Percentiles rank a stretch among this genome's conserved stretches.
Conservation (phyloP, 2,888 invertebrate species). For the Quadroppia sp. region DNA sequence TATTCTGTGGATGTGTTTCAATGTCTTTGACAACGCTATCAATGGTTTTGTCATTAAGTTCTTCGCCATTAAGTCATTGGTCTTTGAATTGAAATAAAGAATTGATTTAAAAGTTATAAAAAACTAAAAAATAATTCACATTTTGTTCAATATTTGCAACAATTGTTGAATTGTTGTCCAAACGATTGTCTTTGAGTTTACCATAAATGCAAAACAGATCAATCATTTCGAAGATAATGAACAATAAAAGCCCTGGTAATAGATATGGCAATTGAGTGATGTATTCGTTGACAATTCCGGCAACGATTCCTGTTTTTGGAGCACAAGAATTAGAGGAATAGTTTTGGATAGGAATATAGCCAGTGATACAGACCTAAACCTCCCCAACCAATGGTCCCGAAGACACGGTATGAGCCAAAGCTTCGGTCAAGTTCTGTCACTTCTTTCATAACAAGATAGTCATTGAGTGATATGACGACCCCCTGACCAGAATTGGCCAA, state of each 20-base stretch:
- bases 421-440: constrained; percentile 32
- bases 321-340: too few relatives aligned
- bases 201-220: constrained; percentile 33
- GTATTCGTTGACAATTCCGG: constrained; percentile 40
- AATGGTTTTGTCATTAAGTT: neutral
- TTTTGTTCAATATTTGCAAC: neutral
- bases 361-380: constrained; percentile 35
- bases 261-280: constrained; percentile 32
- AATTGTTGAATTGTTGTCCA: neutral
- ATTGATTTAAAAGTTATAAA: neutral
- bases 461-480: constrained; percentile 45
- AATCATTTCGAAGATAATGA: constrained; percentile 30
- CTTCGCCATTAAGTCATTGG: neutral
- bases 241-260: constrained; percentile 41
- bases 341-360: neutral
- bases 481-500: constrained; percentile 40
- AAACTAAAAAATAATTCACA: neutral
- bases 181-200: neutral
- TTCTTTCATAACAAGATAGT: constrained; percentile 45
- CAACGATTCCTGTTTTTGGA: constrained; percentile 31
- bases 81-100: neutral
- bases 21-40: neutral
- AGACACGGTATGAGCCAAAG: constrained; percentile 46
- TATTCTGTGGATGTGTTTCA: constrained; percentile 12
- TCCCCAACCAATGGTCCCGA: constrained; percentile 47